A percentile compares a stretch with the other conserved stretches of the same genome.
phyloP scores from a whole-genome alignment of 2,888 invertebrate species.

The Nasonia oneida region DNA sequence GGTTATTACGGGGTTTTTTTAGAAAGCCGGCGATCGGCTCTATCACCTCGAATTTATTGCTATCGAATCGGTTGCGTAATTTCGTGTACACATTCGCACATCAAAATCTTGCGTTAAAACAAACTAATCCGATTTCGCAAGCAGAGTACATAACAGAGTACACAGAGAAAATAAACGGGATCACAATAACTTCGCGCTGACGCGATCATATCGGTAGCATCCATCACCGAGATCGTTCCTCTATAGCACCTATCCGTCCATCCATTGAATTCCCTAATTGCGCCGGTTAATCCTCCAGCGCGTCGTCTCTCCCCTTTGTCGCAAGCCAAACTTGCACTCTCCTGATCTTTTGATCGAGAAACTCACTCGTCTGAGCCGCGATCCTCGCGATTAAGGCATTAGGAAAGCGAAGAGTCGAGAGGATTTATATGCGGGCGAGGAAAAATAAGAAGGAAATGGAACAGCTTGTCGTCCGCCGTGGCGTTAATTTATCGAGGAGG shows the following conservation, averaged over 20 bases:
- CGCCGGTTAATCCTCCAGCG: background rate
- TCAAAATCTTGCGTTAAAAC: too few species aligned
- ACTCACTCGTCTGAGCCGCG: constrained; percentile 13
- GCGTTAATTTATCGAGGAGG: constrained; percentile 41
- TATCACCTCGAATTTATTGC: background rate
- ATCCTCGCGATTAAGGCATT: constrained; percentile 33
- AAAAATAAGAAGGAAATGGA: constrained; percentile 32
- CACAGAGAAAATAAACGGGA: background rate
- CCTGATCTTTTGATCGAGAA: background rate
- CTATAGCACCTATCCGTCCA: background rate
- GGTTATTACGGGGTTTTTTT: background rate
- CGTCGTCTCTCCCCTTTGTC: background rate
- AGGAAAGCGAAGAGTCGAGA: constrained; percentile 24
- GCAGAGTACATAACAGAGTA: too few species aligned
- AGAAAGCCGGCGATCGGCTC: background rate
- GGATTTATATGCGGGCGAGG: constrained; percentile 26
- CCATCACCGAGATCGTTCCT: background rate
- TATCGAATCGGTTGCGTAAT: too few species aligned
- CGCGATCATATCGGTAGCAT: background rate
- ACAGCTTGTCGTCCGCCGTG: background rate
- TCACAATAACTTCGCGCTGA: background rate
- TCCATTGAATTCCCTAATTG: background rate
- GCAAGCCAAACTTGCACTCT: background rate
- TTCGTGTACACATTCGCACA: too few species aligned
- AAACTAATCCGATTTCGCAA: too few species aligned